Evolutionary conservation across 2,888 invertebrate genomes (phyloP), one percentile per base, ranked within the genome.

Genomic region (Lamproptera curius): DNA sequence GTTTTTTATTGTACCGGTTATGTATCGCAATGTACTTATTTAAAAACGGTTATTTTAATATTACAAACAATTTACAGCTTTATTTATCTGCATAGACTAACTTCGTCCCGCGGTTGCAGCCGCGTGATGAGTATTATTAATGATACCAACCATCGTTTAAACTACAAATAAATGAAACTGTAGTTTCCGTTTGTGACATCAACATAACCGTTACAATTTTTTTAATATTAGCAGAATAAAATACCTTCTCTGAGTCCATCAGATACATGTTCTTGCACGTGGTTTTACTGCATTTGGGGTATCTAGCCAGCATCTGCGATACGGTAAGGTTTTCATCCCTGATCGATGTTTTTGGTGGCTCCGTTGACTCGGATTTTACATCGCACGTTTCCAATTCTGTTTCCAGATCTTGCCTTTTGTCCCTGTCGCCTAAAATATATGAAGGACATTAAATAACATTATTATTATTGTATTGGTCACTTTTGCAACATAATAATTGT

Each of bases 231-330:
- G 39, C 37, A n/a, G n/a, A n/a, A n/a, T n/a, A n/a, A n/a, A n/a
- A 54, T 57, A 88, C 88, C 78, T 82, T 92, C 63, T 94, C 93
- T 1, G 90, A 88, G 65, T 95, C 93, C 92, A 94, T 93, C 16
- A 94, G 73, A 63, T 91, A 94, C 65, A 95, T 80, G 62, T 91
- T 92, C 74, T 94, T 94, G 65, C 92, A 92, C 0, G 93, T 92
- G 37, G 76, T 81, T 52, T 86, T 89, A 31, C 90, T 90, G 62
- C 89, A 93, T 13, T 83, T 88, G 16, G 88, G 78, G 68, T 94
- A 95, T 52, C 95, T 81, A 0, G 91, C 90, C 40, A 92, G 82
- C 49, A 92, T 80, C 64, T 94, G 94, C 0, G 90, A 80, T 6
- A 94, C 78, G 0, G 90, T 90, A 0, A 95, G 84, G 65, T 92